Evolutionary conservation across 2,113 vertebrate genomes (phyloP), one percentile per base, ranked within the genome.

Genomic region (Phalacrocorax brasilianus): DNA sequence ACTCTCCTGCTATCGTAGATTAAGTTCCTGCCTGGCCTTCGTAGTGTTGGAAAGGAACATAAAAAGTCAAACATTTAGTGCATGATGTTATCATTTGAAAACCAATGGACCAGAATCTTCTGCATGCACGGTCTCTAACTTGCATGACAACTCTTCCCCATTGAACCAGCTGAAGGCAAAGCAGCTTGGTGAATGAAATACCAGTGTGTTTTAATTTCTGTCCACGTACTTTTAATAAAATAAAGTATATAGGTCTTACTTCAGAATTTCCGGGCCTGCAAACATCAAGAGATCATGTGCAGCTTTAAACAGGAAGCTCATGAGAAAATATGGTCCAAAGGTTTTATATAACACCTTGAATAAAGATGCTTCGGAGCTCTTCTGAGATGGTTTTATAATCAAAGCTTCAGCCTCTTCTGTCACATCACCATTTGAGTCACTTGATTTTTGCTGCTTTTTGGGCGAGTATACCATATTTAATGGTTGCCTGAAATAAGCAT

Each of bases 231-330:
- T 88, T 17, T 42, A 92, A 56, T 24, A 62, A 3, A 45, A 81
- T 56, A 63, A 76, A 26, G 27, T 13, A n/a, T 14, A 28, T 4
- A 58, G 27, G 19, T 53, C 98, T 98, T 97, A 99, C 99, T 98
- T 98, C 70, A 99, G 96, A 96, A 99, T 98, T 97, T 98, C 98
- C 0, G 99, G 99, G 59, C 99, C 99, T 0, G 98, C 78, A 71
- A 99, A 99, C 99, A 99, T 99, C 96, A 99, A 98, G 78, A 99
- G 83, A 91, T 99, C 99, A 9, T 99, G 99, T 55, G 98, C 70
- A 89, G 99, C 96, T 98, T 99, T 99, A 78, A 99, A 99, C 16
- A 99, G 66, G 93, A 98, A 99, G 97, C 99, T 99, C 98, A 99
- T 98, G 92, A 99, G 98, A 96, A 99, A 99, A 97, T 99, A 99